These are phyloP conservation scores for Druon quercuslanigerum DNA, from an alignment of 1,140 invertebrate species.

Conservation along the genomic window DNA sequence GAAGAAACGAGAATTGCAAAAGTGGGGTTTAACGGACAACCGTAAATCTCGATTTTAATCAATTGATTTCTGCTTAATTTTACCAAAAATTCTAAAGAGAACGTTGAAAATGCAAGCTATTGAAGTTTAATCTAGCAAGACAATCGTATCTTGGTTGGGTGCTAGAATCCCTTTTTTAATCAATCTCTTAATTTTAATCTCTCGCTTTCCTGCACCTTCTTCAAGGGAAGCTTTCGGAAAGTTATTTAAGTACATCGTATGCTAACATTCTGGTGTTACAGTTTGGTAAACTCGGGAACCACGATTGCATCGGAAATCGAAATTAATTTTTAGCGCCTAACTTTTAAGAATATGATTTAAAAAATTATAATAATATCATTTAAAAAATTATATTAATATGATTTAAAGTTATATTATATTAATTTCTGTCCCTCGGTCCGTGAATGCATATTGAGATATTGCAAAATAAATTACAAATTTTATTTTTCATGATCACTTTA, in stretches of 20 bases:
- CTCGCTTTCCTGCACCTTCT: neutral
- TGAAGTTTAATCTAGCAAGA: neutral
- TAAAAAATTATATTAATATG: no score
- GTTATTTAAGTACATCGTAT: no score
- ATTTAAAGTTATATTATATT: no score
- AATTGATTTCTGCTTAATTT: slow-evolving; percentile 12
- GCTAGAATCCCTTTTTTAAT: neutral
- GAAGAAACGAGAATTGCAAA: slow-evolving; percentile 1
- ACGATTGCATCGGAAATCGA: neutral
- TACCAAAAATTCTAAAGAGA: neutral
- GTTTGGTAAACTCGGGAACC: neutral
- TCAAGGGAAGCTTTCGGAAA: no score
- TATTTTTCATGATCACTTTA: no score
- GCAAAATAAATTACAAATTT: no score
- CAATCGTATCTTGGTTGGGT: neutral
- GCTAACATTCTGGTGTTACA: no score
- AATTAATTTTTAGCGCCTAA: neutral
- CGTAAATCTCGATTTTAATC: slow-evolving; percentile 16
- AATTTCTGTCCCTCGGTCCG: no score
- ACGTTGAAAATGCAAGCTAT: neutral
- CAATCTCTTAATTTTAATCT: slow-evolving; percentile 18
- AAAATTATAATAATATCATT: no score
- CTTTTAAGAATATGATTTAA: neutral
- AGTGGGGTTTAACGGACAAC: neutral
- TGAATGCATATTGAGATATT: no score